Base-by-base conservation (phyloP, 2,888 invertebrate species). In the Eupsilia transversa region DNA sequence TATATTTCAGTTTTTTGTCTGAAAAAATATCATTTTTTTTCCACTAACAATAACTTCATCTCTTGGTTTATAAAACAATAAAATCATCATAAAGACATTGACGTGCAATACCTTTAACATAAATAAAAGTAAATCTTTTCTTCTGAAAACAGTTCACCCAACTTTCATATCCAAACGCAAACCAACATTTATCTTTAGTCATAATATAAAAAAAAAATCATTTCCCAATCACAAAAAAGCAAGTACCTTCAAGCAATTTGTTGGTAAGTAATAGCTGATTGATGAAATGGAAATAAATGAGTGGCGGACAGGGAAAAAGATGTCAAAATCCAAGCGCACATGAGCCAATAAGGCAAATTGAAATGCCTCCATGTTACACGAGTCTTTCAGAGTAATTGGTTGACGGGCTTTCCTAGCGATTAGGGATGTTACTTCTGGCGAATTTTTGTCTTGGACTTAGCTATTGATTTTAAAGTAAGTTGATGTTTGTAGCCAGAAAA, bases 341-440 rank as follows among this genome's bases (percentile, higher is more conserved):
- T 93, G 94, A 92, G 93, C 94, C 95, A 95, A 95, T 95, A 95
- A 95, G 94, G 93, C 91, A 94, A 95, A 95, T 95, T 95, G 95
- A 93, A 95, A 95, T 94, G 93, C 93, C 94, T 93, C 91, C 90
- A 92, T 92, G 92, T 91, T 91, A 91, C 91, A 89, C 90, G 92
- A 93, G 93, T 94, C 94, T 95, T 94, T 94, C 94, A 93, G 91
- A 94, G 95, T 95, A 95, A 95, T 95, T 95, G 95, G 95, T 94
- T 91, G 94, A 91, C 92, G 92, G 91, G 92, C 92, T 93, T 90
- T 91, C 89, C 91, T 89, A 86, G 74, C 87, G 88, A 89, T 90
- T 92, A 94, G 94, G 88, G 94, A 90, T 91, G 93, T 86, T 61
- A 74, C 56, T 79, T 57, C 52, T 75, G 68, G 70, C 23, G 56